Evolutionary conservation across 2,797 vertebrate species (phyloP), one percentile per base, ranked within the genome.

Genomic region (Morus bassanus): DNA sequence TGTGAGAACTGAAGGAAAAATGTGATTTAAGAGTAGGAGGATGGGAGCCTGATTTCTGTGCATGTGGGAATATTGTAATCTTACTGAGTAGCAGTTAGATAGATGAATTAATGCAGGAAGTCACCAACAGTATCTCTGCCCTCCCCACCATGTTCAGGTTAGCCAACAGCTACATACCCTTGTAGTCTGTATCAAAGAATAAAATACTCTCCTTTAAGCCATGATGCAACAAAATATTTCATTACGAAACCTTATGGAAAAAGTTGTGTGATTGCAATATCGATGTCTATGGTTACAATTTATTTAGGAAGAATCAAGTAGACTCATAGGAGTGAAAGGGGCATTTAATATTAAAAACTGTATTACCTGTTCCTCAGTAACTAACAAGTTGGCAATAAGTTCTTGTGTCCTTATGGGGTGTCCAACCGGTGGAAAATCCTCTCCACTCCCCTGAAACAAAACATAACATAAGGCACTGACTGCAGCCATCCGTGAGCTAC

Each of bases 1-100:
- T 82, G 59, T 87, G 84, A 93, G 68, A 92, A 77, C 2, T 37
- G 67, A 60, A 91, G 64, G 64, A 83, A 91, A 85, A 93, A 91
- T 33, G 18, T 48, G 35, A 48, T 92, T 85, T 82, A 83, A 28
- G 23, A 41, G 75, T 22, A 53, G 76, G 74, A 85, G 68, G 53
- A 30, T 35, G n/a, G 68, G 23, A 88, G 33, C 43, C 33, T 75
- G 48, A 75, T 37, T 75, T 80, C 17, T 79, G 50, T 57, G 31
- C 37, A 8, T 0, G 2, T 69, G 78, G 80, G 46, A 89, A 41
- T 37, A n/a, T 63, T 83, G 43, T 75, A 48, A 67, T 73, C 51
- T 68, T 69, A 53, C 48, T 25, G 41, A 91, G 51, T 41, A 87
- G 46, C 45, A 48, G 41, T 57, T 86, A 70, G 51, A 57, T 86